Conservation (phyloP, 2,888 invertebrate species). For the Eristalis pertinax region DNA sequence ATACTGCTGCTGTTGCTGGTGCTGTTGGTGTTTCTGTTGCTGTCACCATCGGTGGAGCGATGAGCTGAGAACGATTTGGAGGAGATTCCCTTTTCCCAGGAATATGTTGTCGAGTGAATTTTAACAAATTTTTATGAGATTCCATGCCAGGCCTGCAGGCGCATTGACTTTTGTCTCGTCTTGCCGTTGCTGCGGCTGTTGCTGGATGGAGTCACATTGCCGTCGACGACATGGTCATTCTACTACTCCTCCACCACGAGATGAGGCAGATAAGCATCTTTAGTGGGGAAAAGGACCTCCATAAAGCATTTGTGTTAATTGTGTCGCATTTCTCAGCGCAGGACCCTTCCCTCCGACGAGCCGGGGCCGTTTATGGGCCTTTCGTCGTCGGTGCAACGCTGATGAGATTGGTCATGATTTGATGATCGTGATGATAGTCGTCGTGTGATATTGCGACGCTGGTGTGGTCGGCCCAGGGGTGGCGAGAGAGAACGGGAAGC, state of each 20-base stretch:
- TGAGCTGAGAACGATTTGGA: constrained; percentile 28
- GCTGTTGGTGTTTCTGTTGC: constrained; percentile 41
- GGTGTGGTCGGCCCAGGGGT: constrained; percentile 51
- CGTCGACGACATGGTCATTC: constrained; percentile 22
- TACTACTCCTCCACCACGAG: constrained; percentile 50
- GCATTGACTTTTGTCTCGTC: constrained; percentile 43
- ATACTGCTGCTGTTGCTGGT: background rate
- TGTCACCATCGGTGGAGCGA: constrained; percentile 53
- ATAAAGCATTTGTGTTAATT: constrained; percentile 75
- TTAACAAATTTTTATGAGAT: constrained; percentile 72
- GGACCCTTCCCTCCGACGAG: constrained; percentile 6
- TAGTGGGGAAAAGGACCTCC: constrained; percentile 65
- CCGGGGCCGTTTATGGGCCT: constrained; percentile 65
- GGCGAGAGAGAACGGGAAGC: constrained; percentile 11
- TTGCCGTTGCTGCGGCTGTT: background rate
- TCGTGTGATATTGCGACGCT: constrained; percentile 54
- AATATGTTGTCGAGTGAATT: constrained; percentile 68
- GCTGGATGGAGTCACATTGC: constrained; percentile 16
- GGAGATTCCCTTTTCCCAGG: constrained; percentile 68
- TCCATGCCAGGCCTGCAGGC: constrained; percentile 34
- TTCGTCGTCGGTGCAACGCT: constrained; percentile 47
- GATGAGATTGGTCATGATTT: constrained; percentile 60
- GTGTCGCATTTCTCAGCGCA: constrained; percentile 73
- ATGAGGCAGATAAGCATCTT: constrained; percentile 59
- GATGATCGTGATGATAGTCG: constrained; percentile 71